Evolutionary conservation across 2,888 invertebrate species (phyloP), one percentile per base, ranked within the genome.

Genomic region (Merodon equestris): DNA sequence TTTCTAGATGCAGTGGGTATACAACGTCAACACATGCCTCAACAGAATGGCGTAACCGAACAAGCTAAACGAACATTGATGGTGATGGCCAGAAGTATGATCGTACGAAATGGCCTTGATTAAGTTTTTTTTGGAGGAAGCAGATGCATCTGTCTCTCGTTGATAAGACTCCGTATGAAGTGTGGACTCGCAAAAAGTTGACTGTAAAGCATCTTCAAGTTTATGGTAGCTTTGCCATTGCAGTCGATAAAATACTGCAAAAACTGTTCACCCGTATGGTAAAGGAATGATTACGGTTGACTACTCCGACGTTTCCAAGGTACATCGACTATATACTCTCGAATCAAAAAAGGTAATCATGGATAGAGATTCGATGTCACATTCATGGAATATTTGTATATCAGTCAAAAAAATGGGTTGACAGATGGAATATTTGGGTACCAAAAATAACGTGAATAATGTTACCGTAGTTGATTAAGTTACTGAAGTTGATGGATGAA

Each of bases 41-140:
- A 47, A n/a, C 47, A 47, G 4, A 47, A 47, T 5, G 47, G 47
- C n/a, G 19, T 47, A 12, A 17, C 47, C 1, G 18, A 47, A 5
- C 17, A 17, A 10, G 47, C 47, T 3, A 47, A 47, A 12, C 18
- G 47, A n/a, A 47, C 47, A 4, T 10, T 18, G 12, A 51, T 85
- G 9, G 84, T 86, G 51, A 82, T 82, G 68, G 84, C 85, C 1
- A 74, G 86, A 3, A 79, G 83, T 4, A 84, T 86, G 82, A 44
- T 87, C 18, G 42, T 83, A 0, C 68, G 84, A 38, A 56, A 83
- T 17, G 71, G 67, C 2, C 13, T 84, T 1, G 83, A 44, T 82
- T 85, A 81, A 53, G 19, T 67, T 10, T 63, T 83, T n/a, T n/a
- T n/a, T n/a, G n/a, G n/a, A n/a, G n/a, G n/a, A n/a, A n/a, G n/a